phyloP scores from a whole-genome alignment of 2,797 vertebrate species.

The Alectoris magna region DNA sequence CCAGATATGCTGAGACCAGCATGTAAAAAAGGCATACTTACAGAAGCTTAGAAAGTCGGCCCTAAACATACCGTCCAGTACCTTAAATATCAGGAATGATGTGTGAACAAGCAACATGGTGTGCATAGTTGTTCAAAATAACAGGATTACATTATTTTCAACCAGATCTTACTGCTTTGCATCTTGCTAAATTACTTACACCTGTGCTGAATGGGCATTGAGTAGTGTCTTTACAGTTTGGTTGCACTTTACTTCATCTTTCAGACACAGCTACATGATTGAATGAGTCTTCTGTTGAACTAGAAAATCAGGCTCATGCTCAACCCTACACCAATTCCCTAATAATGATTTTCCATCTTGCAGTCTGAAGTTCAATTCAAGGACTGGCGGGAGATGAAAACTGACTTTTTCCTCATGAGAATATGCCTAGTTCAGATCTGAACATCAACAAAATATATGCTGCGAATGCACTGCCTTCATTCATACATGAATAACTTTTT shows the following conservation, averaged over 20 bases:
- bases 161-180: neutral
- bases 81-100: neutral
- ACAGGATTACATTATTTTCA: neutral
- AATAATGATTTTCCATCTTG: conserved; percentile 35
- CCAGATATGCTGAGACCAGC: neutral
- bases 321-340: neutral
- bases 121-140: neutral
- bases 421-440: neutral
- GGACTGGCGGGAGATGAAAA: neutral
- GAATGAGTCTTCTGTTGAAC: conserved; percentile 17
- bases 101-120: neutral
- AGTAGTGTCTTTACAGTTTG: neutral
- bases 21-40: neutral
- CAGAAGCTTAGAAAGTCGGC: neutral
- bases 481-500: neutral
- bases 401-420: neutral
- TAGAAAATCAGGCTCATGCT: conserved; percentile 19
- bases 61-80: neutral
- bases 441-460: neutral
- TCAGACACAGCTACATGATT: neutral
- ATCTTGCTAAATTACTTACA: neutral
- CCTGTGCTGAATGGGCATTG: neutral
- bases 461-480: neutral
- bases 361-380: conserved; percentile 37
- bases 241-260: neutral